phyloP scores from a whole-genome alignment of 2,888 invertebrate species.

The Drosophila phalerata region DNA sequence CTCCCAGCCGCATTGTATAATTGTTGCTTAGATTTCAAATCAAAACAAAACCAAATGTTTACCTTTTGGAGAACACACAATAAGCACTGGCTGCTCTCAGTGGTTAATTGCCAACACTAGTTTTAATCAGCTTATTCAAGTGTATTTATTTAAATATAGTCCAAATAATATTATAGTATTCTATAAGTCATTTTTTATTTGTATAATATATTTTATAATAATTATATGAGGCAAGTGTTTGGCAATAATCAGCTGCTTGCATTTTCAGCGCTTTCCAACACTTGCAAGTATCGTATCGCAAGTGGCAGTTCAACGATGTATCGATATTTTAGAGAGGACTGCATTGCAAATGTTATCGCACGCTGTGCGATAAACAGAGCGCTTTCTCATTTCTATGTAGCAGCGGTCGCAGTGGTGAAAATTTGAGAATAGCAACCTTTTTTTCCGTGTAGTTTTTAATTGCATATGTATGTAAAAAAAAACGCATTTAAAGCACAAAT shows the following conservation, averaged over 20 bases:
- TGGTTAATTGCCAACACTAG: neutral
- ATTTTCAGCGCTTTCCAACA: conserved; percentile 14
- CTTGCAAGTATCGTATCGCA: conserved; percentile 3
- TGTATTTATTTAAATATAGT: neutral
- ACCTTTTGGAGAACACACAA: neutral
- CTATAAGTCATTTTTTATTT: neutral
- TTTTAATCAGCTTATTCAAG: neutral
- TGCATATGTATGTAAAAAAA: conserved; percentile 35
- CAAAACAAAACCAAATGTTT: neutral
- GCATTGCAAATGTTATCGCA: conserved; percentile 39
- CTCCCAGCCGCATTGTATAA: conserved; percentile 78
- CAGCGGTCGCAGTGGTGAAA: conserved; percentile 66
- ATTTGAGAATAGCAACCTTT: conserved; percentile 51
- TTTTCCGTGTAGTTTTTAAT: conserved; percentile 57
- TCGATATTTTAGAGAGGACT: conserved; percentile 11
- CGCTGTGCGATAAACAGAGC: conserved; percentile 37
- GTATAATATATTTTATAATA: neutral
- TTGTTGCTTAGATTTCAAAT: conserved; percentile 11
- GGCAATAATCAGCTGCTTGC: conserved; percentile 39
- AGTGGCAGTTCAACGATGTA: neutral
- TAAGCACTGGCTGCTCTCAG: neutral
- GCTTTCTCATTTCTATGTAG: conserved; percentile 51
- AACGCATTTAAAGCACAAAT: conserved; percentile 7
- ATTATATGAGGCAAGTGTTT: neutral
- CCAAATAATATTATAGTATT: neutral